Conservation (phyloP, 2,113 vertebrate genomes). For the Megaptera novaeangliae region DNA sequence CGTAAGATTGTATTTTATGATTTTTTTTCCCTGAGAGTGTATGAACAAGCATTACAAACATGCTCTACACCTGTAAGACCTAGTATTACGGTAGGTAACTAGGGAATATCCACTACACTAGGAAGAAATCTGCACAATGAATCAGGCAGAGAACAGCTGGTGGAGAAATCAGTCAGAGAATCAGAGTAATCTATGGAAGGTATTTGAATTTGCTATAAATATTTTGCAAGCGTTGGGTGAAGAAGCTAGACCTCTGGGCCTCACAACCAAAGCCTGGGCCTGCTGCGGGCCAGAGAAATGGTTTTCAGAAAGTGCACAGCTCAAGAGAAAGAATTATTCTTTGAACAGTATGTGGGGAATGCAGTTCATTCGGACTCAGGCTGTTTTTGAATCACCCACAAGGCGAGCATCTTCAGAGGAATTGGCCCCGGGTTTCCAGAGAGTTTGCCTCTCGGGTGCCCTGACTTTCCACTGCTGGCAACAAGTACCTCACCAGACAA, state of each 20-base stretch:
- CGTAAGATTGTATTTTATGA: constrained; percentile 78
- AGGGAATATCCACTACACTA: constrained; percentile 81
- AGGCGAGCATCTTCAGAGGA: not conserved
- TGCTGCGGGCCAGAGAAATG: not conserved
- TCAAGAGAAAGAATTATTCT: not conserved
- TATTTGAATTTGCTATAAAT: constrained; percentile 79
- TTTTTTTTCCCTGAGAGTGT: constrained; percentile 69
- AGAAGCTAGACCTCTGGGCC: constrained; percentile 67
- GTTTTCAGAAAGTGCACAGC: constrained; percentile 58
- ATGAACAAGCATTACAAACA: constrained; percentile 79
- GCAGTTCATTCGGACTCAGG: not conserved
- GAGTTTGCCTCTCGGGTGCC: not conserved
- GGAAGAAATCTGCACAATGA: constrained; percentile 80
- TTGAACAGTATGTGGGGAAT: not conserved
- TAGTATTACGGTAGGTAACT: constrained; percentile 77
- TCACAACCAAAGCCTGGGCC: constrained; percentile 52
- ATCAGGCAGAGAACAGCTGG: constrained; percentile 83
- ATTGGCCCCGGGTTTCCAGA: not conserved
- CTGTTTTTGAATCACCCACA: constrained; percentile 21
- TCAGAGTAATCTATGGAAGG: constrained; percentile 77
- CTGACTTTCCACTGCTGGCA: not conserved
- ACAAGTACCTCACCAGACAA: not conserved
- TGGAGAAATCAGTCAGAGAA: constrained; percentile 80
- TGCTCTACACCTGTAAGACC: constrained; percentile 82
- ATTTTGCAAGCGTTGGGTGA: constrained; percentile 73